A percentile compares a stretch with the other conserved stretches of the same genome.
These are phyloP conservation scores for Synergus umbraculus DNA, from an alignment of 2,888 invertebrate genomes.

Conservation along the genomic window DNA sequence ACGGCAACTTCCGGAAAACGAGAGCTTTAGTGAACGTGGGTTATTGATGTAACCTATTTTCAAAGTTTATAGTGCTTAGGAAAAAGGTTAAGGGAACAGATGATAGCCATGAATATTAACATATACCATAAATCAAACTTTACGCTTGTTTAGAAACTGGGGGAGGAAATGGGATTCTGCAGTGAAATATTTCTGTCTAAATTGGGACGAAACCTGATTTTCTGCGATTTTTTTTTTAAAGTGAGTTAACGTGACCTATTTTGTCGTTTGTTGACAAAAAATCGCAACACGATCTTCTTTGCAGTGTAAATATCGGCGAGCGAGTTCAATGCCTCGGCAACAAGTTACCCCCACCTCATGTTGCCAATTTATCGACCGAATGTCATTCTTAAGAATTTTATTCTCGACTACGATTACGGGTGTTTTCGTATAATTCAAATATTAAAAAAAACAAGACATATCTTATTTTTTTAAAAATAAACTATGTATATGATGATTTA, in stretches of 20 bases:
- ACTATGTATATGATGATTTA: background rate
- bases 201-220: background rate
- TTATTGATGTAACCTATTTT: conserved; percentile 55
- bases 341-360: background rate
- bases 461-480: background rate
- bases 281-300: background rate
- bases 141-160: background rate
- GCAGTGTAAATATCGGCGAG: background rate
- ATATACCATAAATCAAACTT: background rate
- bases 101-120: background rate
- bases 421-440: background rate
- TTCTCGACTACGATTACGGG: background rate
- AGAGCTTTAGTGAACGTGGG: conserved; percentile 8
- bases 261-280: too few relatives aligned
- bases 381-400: background rate
- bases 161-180: background rate
- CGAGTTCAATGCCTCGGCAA: conserved; percentile 14
- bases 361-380: background rate
- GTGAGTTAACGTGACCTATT: too few relatives aligned
- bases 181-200: background rate
- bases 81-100: background rate
- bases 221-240: background rate
- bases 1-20: conserved; percentile 50
- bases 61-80: background rate
- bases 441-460: background rate